These are phyloP conservation scores for Onychomys arenicola DNA, from an alignment of 2,797 vertebrate genomes.

Conservation along the genomic window DNA sequence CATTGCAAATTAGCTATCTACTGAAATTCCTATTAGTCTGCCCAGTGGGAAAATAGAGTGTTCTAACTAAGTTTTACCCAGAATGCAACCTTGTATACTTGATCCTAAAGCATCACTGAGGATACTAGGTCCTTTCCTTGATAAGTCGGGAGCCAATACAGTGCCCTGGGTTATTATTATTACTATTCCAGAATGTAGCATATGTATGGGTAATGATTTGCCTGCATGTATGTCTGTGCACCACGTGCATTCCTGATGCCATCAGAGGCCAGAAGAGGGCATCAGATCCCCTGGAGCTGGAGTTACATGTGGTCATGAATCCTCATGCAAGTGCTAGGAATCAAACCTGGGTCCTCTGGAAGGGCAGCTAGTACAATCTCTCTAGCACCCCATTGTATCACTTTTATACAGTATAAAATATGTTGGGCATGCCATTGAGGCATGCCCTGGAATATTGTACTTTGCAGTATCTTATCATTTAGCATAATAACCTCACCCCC, in stretches of 20 bases:
- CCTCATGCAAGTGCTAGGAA: neutral
- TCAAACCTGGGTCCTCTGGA: neutral
- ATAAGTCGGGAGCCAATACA: neutral
- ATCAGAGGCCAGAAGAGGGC: neutral
- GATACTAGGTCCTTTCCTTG: neutral
- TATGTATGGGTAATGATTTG: neutral
- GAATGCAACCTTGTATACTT: neutral
- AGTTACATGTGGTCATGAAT: neutral
- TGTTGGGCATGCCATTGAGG: neutral
- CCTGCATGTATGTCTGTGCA: neutral
- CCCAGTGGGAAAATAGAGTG: neutral
- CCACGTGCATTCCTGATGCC: neutral
- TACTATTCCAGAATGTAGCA: neutral
- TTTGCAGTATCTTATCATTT: constrained; percentile 17
- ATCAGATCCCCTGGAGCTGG: neutral
- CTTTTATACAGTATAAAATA: neutral
- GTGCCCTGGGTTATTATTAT: neutral
- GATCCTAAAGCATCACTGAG: neutral
- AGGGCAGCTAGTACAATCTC: neutral
- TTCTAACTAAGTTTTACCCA: neutral
- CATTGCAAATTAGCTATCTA: neutral
- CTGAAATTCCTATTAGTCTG: neutral
- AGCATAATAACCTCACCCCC: neutral
- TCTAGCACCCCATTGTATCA: neutral
- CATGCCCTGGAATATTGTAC: neutral